Evolutionary conservation across 2,797 vertebrate species (phyloP).

Genomic region (Lagodon rhomboides): DNA sequence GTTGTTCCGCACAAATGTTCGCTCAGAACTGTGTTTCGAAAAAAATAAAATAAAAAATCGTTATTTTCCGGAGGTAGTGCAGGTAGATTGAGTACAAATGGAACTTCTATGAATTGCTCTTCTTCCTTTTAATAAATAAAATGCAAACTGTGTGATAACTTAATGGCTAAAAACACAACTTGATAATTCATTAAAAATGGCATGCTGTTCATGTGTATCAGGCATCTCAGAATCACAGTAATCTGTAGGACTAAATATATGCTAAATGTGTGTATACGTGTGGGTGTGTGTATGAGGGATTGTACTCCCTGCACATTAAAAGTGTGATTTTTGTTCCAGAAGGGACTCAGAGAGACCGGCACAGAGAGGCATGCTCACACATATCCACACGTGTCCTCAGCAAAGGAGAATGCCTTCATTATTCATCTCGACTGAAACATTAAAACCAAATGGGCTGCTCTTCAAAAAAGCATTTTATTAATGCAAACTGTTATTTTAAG

Average conservation of each 20-base stretch:
- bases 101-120: neutral
- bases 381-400: neutral
- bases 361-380: no score
- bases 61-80: neutral
- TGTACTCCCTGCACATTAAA: neutral
- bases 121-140: neutral
- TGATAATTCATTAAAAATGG: constrained; percentile 2
- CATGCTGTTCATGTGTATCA: neutral
- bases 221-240: neutral
- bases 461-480: constrained; percentile 69
- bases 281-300: neutral
- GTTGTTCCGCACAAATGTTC: no score
- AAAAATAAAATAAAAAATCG: no score
- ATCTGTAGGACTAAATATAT: neutral
- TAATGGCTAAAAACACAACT: constrained; percentile 5
- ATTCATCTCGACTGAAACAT: constrained; percentile 67
- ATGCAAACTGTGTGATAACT: neutral
- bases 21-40: no score
- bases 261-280: neutral
- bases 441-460: constrained; percentile 42
- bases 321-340: constrained; percentile 3
- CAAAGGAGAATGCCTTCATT: constrained; percentile 55
- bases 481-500: constrained; percentile 57
- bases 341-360: neutral
- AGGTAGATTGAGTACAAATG: no score